These are phyloP conservation scores for Zosterops japonicus DNA, from an alignment of 2,113 vertebrate species.

Conservation along the genomic window DNA sequence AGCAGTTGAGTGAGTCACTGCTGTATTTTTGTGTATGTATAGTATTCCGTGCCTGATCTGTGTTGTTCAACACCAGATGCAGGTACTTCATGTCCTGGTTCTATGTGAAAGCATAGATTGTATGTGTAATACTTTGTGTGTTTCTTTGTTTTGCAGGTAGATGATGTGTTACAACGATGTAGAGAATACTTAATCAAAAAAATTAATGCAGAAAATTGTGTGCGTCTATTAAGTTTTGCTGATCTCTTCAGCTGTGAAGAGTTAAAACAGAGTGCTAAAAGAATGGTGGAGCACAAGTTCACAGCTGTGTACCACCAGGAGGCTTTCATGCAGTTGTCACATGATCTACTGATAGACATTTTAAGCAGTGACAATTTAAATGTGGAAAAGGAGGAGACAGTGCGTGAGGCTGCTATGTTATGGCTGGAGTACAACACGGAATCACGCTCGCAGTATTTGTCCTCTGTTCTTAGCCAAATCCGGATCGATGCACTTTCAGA, in stretches of 20 bases:
- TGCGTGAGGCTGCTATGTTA: constrained; percentile 96
- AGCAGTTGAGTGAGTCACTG: not conserved
- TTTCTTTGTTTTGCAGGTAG: constrained; percentile 82
- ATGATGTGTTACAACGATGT: constrained; percentile 91
- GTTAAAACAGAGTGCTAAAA: constrained; percentile 93
- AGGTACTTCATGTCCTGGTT: not conserved
- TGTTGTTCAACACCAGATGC: not conserved
- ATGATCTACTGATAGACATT: constrained; percentile 93
- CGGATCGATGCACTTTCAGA: constrained; percentile 97
- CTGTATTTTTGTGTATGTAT: not conserved
- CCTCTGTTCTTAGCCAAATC: constrained; percentile 97
- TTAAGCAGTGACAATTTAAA: constrained; percentile 99
- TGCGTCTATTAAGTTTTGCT: constrained; percentile 93
- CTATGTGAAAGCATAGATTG: not conserved
- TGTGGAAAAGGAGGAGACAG: constrained; percentile 97
- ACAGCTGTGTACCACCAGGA: constrained; percentile 92
- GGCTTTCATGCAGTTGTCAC: constrained; percentile 95
- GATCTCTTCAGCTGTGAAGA: constrained; percentile 97
- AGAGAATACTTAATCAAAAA: constrained; percentile 97
- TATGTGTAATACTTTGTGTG: not conserved
- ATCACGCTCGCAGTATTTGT: constrained; percentile 93
- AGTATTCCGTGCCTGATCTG: not conserved
- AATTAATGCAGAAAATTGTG: constrained; percentile 96
- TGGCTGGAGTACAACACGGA: constrained; percentile 98
- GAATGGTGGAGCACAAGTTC: constrained; percentile 99